Conservation (phyloP, 2,113 vertebrate genomes). For the Callospermophilus lateralis region DNA sequence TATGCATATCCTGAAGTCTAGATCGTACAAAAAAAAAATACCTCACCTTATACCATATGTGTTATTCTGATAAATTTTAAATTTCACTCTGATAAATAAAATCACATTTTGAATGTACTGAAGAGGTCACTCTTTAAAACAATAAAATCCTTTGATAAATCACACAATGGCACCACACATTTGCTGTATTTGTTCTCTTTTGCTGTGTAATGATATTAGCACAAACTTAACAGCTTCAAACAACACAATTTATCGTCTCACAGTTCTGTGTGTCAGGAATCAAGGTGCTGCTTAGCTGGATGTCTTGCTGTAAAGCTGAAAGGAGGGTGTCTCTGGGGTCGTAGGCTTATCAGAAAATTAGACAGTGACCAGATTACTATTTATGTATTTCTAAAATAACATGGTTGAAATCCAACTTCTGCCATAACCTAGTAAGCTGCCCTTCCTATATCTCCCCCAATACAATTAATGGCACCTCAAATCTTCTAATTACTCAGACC, state of each 20-base stretch:
- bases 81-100: slow-evolving; percentile 35
- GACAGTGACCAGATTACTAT: background rate
- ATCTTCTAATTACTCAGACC: background rate
- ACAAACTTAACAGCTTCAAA: background rate
- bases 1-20: background rate
- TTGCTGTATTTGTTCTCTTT: background rate
- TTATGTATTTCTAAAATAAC: background rate
- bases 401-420: background rate
- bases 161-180: background rate
- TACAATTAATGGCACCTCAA: background rate
- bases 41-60: background rate
- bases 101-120: background rate
- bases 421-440: background rate
- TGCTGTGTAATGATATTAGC: background rate
- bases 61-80: background rate
- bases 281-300: background rate
- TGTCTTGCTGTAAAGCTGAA: background rate
- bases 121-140: background rate
- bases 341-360: background rate
- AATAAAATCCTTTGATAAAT: background rate
- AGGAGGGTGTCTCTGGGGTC: background rate
- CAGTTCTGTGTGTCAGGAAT: background rate
- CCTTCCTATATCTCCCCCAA: background rate
- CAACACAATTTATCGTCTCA: background rate
- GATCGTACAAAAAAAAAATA: background rate